Evolutionary conservation across 2,888 invertebrate genomes (phyloP).

Genomic region (Malthinus flaveolus): DNA sequence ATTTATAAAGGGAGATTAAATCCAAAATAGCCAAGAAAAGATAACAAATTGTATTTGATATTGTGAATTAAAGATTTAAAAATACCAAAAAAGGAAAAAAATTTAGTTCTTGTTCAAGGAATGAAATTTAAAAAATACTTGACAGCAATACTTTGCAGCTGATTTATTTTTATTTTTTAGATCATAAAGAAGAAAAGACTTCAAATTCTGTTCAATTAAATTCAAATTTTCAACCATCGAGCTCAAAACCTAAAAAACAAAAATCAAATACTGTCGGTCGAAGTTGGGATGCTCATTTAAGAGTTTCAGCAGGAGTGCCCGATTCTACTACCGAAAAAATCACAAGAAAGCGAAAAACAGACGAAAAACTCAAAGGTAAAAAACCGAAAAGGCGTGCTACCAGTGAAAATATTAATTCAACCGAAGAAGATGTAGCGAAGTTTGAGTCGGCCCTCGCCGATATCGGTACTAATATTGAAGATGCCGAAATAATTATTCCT

Average conservation of each 20-base stretch:
- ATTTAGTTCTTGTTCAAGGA: too few relatives aligned
- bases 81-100: too few relatives aligned
- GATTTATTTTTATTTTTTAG: too few relatives aligned
- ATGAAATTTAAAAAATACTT: constrained; percentile 11
- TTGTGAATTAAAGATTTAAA: too few relatives aligned
- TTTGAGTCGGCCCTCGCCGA: not conserved
- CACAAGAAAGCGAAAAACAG: constrained; percentile 5
- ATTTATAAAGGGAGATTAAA: too few relatives aligned
- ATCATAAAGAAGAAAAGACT: not conserved
- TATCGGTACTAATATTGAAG: not conserved
- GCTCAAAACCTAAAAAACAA: not conserved
- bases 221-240: not conserved
- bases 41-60: too few relatives aligned
- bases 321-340: not conserved
- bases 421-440: not conserved
- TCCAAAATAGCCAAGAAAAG: too few relatives aligned
- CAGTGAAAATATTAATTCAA: not conserved
- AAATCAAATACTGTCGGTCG: not conserved
- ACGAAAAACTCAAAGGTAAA: not conserved
- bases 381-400: constrained; percentile 3
- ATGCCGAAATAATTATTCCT: not conserved
- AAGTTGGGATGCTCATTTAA: constrained; percentile 44
- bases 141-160: too few relatives aligned
- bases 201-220: not conserved
- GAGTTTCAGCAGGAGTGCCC: constrained; percentile 27